Base-by-base conservation (phyloP, 2,113 vertebrate genomes). In the Columba janthina region DNA sequence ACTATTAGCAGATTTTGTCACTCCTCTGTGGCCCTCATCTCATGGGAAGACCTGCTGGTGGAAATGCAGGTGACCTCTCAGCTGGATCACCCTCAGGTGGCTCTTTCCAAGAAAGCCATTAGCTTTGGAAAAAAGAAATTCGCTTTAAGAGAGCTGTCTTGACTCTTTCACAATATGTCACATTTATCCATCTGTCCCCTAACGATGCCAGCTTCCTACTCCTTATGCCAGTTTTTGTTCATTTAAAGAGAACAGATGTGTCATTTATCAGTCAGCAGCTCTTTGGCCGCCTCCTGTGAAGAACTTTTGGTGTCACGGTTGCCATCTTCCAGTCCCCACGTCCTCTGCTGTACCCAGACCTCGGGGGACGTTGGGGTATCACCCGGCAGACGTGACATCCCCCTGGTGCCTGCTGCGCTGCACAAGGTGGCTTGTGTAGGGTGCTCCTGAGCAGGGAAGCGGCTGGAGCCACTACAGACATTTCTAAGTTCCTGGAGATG, bases 231-330 rank as follows among this genome's bases (percentile, higher is more conserved):
- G 54, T 56, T 93, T 90, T 90, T 96, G 93, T 95, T 97, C 96
- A 95, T 95, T 94, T 95, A 86, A 77, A 90, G 93, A 92, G 93
- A 90, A 80, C 95, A 96, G 92, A 92, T 94, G 86, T 90, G 84
- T 81, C 80, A 61, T 94, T 92, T 96, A 71, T 81, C 86, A 93
- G 91, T 16, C 91, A 72, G 73, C 28, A 53, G 50, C 86, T 90
- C 76, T 62, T 54, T 73, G 72, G 60, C 88, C n/a, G 42, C 86
- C 50, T 88, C 72, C n/a, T 34, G 62, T 75, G 76, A 89, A 89
- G 84, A 32, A 36, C 26, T 92, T 88, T 66, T 82, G 38, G 62
- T 66, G 77, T 69, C 40, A 54, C 25, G 46, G 58, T 91, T 73
- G 50, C 53, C 65, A 67, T 73, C 57, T 94, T 82, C 50, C 64